Base-by-base conservation (phyloP, 1,140 invertebrate species). In the Meloidogyne floridensis region DNA sequence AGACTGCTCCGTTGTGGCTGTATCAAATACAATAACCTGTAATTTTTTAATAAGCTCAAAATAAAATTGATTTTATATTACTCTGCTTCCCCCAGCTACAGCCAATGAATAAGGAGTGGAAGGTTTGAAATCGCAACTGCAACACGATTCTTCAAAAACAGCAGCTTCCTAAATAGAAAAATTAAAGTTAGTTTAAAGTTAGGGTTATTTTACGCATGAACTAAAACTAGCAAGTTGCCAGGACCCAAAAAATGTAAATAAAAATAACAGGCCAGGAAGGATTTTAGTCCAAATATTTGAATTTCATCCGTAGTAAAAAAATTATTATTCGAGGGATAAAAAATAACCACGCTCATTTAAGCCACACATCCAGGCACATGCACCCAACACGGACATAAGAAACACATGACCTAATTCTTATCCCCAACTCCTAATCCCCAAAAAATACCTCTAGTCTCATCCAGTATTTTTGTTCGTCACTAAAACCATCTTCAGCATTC, bases 101-200 rank as follows among this genome's bases (percentile, higher is more conserved):
- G 88, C 89, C 53, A 89, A 73, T 76, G 76, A 56, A 70, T 82
- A 84, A 9, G 88, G 88, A 69, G 69, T 51, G 11, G 81, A 76
- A 11, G 89, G 89, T 13, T 77, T 81, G 71, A 89, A 85, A 18
- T 81, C 80, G 10, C 84, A 75, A 18, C 84, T 86, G 43, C 79
- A 82, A 13, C 84, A 84, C 0, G 86, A 84, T 69, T 89, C 89
- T 84, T 90, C 82, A 72, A 90, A 90, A 53, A 89, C 87, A 5
- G 88, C 74, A 51, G 85, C 18, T 82, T 90, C 87, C 82, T 88
- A 76, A 72, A 85, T 9, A 13, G 11, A 56, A 54, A 11, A 32
- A 32, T n/a, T n/a, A n/a, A n/a, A n/a, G n/a, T n/a, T n/a, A n/a
- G 32, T 32, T 32, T 32, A 32, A 32, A 32, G 32, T 32, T 32